phyloP scores from a whole-genome alignment of 2,888 invertebrate species.

The Dromius quadrimaculatus region DNA sequence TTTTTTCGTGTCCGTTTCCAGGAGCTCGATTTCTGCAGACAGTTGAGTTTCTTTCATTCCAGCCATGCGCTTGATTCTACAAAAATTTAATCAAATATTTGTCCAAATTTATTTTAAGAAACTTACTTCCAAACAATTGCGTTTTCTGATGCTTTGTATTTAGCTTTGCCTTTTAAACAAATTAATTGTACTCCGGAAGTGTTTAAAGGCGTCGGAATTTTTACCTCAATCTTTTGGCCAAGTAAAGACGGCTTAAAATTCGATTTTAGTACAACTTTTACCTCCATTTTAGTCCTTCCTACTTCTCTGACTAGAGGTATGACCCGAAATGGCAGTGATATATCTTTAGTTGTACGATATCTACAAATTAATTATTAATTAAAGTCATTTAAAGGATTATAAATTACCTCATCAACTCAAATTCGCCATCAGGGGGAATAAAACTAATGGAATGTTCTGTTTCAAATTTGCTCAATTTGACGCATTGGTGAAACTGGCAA shows the following conservation, averaged over 20 bases:
- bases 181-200: conserved; percentile 99
- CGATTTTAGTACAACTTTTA: conserved; percentile 98
- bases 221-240: conserved; percentile 99
- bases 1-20: conserved; percentile 99
- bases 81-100: conserved; percentile 48
- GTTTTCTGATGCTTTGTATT: conserved; percentile 99
- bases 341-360: conserved; percentile 99
- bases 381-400: neutral
- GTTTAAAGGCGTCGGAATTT: conserved; percentile 98
- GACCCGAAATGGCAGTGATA: conserved; percentile 98
- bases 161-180: conserved; percentile 98
- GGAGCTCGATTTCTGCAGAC: conserved; percentile 97
- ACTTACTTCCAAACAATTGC: conserved; percentile 96
- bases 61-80: conserved; percentile 90
- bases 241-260: conserved; percentile 98
- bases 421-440: conserved; percentile 99
- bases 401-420: conserved; percentile 94
- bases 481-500: conserved; percentile 99
- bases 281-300: conserved; percentile 99
- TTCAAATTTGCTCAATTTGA: conserved; percentile 99
- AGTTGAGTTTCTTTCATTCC: conserved; percentile 99
- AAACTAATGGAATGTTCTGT: conserved; percentile 99
- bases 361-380: conserved; percentile 69
- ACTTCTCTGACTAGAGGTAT: conserved; percentile 98
- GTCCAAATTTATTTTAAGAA: neutral